These are phyloP conservation scores for Phrynocephalus guinanensis DNA, from an alignment of 2,797 vertebrate genomes.

Conservation along the genomic window DNA sequence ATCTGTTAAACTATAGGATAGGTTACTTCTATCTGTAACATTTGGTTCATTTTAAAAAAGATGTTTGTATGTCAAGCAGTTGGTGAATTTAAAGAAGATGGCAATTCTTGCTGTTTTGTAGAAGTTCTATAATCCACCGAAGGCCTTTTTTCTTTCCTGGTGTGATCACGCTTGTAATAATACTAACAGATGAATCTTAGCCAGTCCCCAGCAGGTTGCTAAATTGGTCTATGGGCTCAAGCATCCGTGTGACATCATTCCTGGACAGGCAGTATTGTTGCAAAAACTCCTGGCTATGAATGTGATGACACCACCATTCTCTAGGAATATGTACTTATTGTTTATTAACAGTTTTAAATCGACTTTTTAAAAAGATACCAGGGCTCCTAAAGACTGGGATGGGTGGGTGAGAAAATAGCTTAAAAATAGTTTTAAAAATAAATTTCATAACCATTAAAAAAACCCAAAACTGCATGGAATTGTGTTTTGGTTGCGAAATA, in stretches of 20 bases:
- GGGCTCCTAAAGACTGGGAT: no score
- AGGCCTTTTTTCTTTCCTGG: no score
- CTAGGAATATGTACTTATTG: no score
- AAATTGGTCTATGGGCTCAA: not conserved
- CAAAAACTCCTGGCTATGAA: not conserved
- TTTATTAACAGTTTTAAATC: no score
- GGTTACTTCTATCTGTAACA: constrained; percentile 28
- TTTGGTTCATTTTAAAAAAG: not conserved
- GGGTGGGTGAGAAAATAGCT: no score
- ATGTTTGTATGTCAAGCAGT: not conserved
- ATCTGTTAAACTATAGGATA: constrained; percentile 16
- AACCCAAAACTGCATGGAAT: not conserved
- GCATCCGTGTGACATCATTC: not conserved
- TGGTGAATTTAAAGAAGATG: not conserved
- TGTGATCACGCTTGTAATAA: not conserved
- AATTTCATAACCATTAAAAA: not conserved
- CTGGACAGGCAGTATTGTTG: not conserved
- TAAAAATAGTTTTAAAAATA: not conserved
- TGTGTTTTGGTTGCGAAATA: no score
- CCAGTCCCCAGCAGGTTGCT: not conserved
- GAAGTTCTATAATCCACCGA: no score
- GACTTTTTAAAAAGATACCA: no score
- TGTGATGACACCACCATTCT: not conserved
- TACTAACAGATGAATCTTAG: not conserved
- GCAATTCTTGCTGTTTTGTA: not conserved